These are phyloP conservation scores for Tineola bisselliella DNA, from an alignment of 2,888 invertebrate genomes.

Conservation along the genomic window DNA sequence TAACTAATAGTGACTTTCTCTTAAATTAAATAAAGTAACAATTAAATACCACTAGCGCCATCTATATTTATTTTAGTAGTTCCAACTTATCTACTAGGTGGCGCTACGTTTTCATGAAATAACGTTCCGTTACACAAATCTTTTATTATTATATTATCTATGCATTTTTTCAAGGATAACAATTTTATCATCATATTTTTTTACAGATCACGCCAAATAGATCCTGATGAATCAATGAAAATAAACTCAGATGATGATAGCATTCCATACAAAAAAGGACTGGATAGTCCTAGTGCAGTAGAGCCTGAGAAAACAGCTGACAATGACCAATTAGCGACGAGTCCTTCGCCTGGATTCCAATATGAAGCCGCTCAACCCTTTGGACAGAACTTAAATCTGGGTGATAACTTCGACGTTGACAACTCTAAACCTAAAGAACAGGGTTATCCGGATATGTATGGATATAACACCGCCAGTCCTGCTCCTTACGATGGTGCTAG, in stretches of 20 bases:
- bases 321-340: conserved; percentile 18
- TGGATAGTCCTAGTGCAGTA: conserved; percentile 47
- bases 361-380: conserved; percentile 27
- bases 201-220: conserved; percentile 39
- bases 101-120: background rate
- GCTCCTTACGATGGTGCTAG: background rate
- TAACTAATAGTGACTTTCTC: too few relatives aligned
- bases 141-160: background rate
- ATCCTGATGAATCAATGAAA: conserved; percentile 54
- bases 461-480: background rate
- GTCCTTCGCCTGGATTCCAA: conserved; percentile 23
- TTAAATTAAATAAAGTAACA: too few relatives aligned
- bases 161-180: background rate
- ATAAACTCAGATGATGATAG: conserved; percentile 58
- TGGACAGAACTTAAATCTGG: background rate
- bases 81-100: background rate
- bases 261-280: conserved; percentile 58
- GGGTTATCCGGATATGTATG: background rate
- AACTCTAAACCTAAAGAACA: background rate
- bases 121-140: background rate
- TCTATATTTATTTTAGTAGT: background rate
- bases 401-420: background rate
- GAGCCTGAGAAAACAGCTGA: conserved; percentile 40
- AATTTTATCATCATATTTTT: background rate
- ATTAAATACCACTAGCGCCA: too few relatives aligned